Base-by-base conservation (phyloP, 1,140 invertebrate genomes). In the Procambarus virginalis region DNA sequence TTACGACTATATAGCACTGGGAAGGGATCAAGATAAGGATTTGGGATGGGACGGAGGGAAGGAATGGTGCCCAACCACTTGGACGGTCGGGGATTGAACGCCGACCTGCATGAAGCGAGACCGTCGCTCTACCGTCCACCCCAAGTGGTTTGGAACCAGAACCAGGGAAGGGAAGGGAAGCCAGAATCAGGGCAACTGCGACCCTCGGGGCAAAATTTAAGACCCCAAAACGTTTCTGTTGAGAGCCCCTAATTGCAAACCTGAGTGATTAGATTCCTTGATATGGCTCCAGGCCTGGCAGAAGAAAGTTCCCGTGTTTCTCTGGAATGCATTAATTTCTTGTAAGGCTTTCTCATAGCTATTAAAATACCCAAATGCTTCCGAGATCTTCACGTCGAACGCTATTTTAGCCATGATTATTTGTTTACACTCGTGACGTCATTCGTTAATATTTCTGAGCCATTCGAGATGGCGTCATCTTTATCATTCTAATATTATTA, bases 241-340 rank as follows among this genome's bases (percentile, higher is more conserved):
- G 55, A 2, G 60, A 64, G n/a, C n/a, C 60, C 60, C 12, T 64
- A 17, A 17, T 34, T 73, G 20, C n/a, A 4, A 34, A 73, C 68
- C 68, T 73, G n/a, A 4, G 22, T 73, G 68, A 5, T 9, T 9
- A 34, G n/a, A 73, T 9, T 73, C 68, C 22, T 34, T 73, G 6
- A 73, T 73, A n/a, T 73, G 68, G 68, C 22, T 73, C 68, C 68
- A 73, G 8, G 68, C 68, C 68, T 73, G 68, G 68, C 68, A 73
- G 68, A 73, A 73, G 22, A 34, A 73, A 8, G 68, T 73, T 34
- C 68, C 68, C 1, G 68, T 73, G 14, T 73, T 22, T 73, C 68
- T 73, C 68, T 73, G 68, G 22, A 73, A 73, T 34, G n/a, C 22
- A n/a, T 34, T n/a, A 34, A 73, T 73, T 73, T 73, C 68, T 73